phyloP scores from a whole-genome alignment of 2,797 vertebrate genomes.

The Nyctalus aviator region DNA sequence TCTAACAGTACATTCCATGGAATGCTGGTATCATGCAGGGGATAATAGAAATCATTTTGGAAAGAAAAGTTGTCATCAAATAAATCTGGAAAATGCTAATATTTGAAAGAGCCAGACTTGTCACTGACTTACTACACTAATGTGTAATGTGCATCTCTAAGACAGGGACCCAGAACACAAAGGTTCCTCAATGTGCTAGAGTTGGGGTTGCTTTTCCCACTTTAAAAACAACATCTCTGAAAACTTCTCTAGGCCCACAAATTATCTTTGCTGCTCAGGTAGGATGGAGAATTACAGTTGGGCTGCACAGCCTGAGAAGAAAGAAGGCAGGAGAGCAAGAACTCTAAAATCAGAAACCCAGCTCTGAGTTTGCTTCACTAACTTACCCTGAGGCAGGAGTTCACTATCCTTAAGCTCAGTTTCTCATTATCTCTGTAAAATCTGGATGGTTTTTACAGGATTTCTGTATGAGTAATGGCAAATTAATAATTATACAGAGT shows the following conservation, averaged over 20 bases:
- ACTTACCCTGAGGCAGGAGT: conserved; percentile 14
- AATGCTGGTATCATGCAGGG: too few relatives aligned
- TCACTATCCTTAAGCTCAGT: background rate
- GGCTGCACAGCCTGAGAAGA: background rate
- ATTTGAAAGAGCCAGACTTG: conserved; percentile 19
- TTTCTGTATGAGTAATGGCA: background rate
- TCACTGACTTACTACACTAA: background rate
- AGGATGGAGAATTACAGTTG: background rate
- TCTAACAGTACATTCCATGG: too few relatives aligned
- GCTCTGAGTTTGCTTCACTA: background rate
- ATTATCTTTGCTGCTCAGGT: conserved; percentile 46
- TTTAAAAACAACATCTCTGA: conserved; percentile 2
- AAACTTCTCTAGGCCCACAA: background rate
- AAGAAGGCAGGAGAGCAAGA: background rate
- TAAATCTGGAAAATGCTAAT: conserved; percentile 37
- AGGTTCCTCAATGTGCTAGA: background rate
- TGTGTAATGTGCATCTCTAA: background rate
- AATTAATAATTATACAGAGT: conserved; percentile 56
- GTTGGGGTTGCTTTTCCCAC: background rate
- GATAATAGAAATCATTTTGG: too few relatives aligned
- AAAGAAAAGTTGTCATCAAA: background rate
- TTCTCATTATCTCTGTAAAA: conserved; percentile 63
- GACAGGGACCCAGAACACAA: background rate
- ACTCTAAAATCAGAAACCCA: conserved; percentile 10
- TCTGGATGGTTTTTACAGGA: conserved; percentile 28